Evolutionary conservation across 2,888 invertebrate genomes (phyloP), one percentile per base, ranked within the genome.

Genomic region (Leptinotarsa tumamoca): DNA sequence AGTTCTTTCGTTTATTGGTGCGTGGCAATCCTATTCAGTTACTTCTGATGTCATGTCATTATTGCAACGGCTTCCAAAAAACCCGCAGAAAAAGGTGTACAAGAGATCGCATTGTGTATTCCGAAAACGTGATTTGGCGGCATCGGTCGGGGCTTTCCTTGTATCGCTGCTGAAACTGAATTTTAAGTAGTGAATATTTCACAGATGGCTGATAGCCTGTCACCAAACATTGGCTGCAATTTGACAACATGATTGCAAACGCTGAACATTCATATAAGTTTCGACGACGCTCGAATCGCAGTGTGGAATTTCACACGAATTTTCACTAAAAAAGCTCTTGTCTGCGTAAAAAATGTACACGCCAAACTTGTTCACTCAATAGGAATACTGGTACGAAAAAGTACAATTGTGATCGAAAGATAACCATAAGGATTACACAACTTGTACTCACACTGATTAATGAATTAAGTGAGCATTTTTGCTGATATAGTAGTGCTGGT

Each of bases 201-300:
- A 85, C 83, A 72, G 82, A 82, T 81, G 80, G 83, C 84, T 82
- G 84, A 84, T 84, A 80, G 83, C 82, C 84, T 85, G 85, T 85
- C 85, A 85, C 81, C 82, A 76, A 81, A 81, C 83, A 83, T 83
- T 83, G 84, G 80, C 83, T 83, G 82, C 85, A 85, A 86, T 86
- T 86, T 86, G 86, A 86, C 86, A 86, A 86, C 84, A 86, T 86
- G 86, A 86, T 86, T 86, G 85, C 83, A 81, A 83, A 80, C 80
- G 75, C 74, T 74, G 78, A 78, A 80, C 82, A 78, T 84, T 80
- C 80, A 83, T 84, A 84, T 83, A 81, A 79, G 72, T 78, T 71
- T 56, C 58, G 54, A 71, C 70, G 61, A 21, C 52, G 49, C 67
- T 23, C 54, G 69, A 21, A 43, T 56, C 15, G 27, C 56, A 33